Base-by-base conservation (phyloP, 2,797 vertebrate genomes). In the Chrysocyon brachyurus region DNA sequence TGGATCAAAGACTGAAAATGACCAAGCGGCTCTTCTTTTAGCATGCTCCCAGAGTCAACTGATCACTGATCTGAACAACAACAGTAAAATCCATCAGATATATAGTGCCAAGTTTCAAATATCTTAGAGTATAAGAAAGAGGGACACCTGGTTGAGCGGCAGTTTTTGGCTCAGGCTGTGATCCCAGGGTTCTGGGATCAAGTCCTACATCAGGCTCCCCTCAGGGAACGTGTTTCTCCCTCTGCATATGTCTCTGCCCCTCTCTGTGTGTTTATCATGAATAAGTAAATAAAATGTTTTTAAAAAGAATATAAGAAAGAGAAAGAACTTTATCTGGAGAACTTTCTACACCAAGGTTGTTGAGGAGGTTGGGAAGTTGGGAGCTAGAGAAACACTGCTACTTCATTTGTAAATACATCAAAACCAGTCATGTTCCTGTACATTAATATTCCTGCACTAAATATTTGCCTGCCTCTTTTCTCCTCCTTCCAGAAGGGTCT, bases 1-100 rank as follows among this genome's bases (percentile, higher is more conserved):
- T 87, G 33, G 54, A 73, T 82, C 61, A 92, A 93, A 95, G 63
- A 33, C 68, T 93, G 57, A 79, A 94, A 94, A 92, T 70, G 68
- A 72, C 63, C 56, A 61, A 83, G 86, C 5, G 28, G 52, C 84
- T 73, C 63, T 64, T 68, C 26, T 57, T 96, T 91, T 61, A 82
- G 57, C 75, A 5, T 54, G 17, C 12, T 82, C 61, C 0, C 31
- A 28, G 6, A 75, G 79, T 89, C 33, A 83, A 31, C 28, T 54
- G 4, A 93, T 86, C 77, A 92, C 14, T 79, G 24, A 82, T 96
- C 54, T 97, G 21, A 91, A 61, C 28, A 96, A 49, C 54, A 92
- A 68, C 63, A 90, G 40, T 52, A 90, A 84, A 95, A 87, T 54
- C 11, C 17, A 40, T 90, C 78, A 87, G 17, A 59, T 0, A 79